These are phyloP conservation scores for Ardeotis arabs DNA, from an alignment of 2,113 vertebrate genomes.

Conservation along the genomic window DNA sequence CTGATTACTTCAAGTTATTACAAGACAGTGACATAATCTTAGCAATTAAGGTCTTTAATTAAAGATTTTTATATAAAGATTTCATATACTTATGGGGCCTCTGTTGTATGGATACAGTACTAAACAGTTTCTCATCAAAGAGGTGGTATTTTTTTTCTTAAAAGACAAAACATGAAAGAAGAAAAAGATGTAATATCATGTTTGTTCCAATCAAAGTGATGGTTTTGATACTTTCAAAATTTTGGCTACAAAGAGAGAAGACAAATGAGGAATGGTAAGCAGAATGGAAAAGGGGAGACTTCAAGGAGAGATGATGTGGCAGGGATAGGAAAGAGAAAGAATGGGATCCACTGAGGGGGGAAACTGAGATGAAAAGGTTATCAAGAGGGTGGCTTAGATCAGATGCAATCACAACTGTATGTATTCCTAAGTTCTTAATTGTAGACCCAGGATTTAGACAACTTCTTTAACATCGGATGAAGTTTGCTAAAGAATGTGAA, in stretches of 20 bases:
- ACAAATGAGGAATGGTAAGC: background rate
- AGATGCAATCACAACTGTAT: rapidly evolving
- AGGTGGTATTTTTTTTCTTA: background rate
- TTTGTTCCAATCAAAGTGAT: background rate
- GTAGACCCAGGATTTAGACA: background rate
- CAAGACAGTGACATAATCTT: background rate
- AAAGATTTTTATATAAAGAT: background rate
- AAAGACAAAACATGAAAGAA: background rate
- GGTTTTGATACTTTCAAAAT: background rate
- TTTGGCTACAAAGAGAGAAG: background rate
- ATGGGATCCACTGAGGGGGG: background rate
- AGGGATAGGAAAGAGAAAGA: background rate
- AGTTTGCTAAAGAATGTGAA: background rate
- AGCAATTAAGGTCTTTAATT: background rate
- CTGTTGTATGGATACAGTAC: background rate
- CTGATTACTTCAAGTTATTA: background rate
- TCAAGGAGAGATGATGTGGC: background rate
- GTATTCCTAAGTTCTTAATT: background rate
- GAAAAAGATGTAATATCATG: background rate
- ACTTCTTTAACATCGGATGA: background rate
- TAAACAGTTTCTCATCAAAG: background rate
- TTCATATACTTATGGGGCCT: background rate
- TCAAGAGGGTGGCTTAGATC: background rate
- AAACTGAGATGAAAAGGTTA: background rate
- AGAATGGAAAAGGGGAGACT: background rate